Evolutionary conservation across 2,113 vertebrate species (phyloP).

Genomic region (Archocentrus centrarchus): DNA sequence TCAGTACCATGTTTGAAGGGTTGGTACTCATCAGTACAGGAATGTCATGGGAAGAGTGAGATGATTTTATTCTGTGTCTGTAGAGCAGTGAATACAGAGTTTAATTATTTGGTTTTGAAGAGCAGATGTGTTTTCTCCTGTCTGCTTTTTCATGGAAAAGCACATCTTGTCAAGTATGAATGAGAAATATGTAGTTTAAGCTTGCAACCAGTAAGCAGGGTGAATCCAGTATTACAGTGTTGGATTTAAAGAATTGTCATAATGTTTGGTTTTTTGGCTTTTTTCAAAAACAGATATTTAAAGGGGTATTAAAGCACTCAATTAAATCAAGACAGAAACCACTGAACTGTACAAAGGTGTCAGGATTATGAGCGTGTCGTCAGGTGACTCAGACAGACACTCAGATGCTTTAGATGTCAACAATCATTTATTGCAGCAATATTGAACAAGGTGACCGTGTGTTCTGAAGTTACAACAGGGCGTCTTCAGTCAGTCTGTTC

Average conservation of each 20-base stretch:
- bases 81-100: background rate
- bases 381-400: too few relatives aligned
- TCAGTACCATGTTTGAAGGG: constrained; percentile 90
- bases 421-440: background rate
- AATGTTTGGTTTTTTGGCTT: background rate
- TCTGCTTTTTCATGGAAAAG: too few relatives aligned
- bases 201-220: too few relatives aligned
- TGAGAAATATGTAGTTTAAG: too few relatives aligned
- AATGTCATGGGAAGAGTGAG: constrained; percentile 2
- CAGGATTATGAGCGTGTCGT: too few relatives aligned
- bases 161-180: too few relatives aligned
- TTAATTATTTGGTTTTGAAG: background rate
- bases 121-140: background rate
- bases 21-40: constrained; percentile 73
- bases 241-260: background rate
- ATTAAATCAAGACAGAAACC: too few relatives aligned
- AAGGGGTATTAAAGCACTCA: too few relatives aligned
- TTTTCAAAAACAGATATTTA: too few relatives aligned
- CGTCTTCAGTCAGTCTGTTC: background rate
- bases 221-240: too few relatives aligned
- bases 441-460: background rate
- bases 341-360: too few relatives aligned
- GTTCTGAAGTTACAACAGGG: background rate
- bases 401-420: background rate
- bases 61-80: background rate